Evolutionary conservation across 2,888 invertebrate genomes (phyloP), one percentile per base, ranked within the genome.

Genomic region (Hypomecis atomaria): DNA sequence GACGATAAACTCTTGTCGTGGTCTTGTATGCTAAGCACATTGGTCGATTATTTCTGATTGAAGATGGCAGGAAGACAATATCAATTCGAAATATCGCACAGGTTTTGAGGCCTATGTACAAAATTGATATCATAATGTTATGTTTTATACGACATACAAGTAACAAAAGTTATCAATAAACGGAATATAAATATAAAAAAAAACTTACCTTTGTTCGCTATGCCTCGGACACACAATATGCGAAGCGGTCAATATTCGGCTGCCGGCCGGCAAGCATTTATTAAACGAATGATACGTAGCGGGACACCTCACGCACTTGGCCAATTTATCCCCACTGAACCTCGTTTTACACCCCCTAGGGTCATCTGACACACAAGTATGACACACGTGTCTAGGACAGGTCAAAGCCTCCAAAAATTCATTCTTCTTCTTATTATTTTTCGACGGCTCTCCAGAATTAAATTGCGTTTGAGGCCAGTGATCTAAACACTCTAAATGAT

Each of bases 221-320:
- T 99, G 98, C 59, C 96, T 94, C 0, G 98, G 97, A 82, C 99
- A 99, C 56, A 98, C 94, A 33, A 99, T 96, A 81, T 96, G 95
- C 5, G 94, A 95, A 0, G 95, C 94, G 0, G 96, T 96, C 55
- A 98, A 83, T 68, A 97, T 95, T 68, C 95, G 93, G 1, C 96
- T 95, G 0, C 99, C 99, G 6, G 99, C 99, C 0, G 98, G 97
- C 62, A 97, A 90, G 81, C 99, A 99, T 68, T 95, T 95, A 10
- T 96, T 96, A 45, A 96, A 96, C 48, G 95, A 93, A 83, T 99
- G 99, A 85, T 98, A 99, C 0, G 98, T 96, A 0, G 98, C 96
- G 0, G 99, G 98, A 79, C 99, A 99, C 23, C 95, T 91, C 0
- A 98, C 93, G 84, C 99, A 99, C 58, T 95, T 94, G 0, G 95